Evolutionary conservation across 2,888 invertebrate genomes (phyloP).

Genomic region (Ryuthela nishihirai): DNA sequence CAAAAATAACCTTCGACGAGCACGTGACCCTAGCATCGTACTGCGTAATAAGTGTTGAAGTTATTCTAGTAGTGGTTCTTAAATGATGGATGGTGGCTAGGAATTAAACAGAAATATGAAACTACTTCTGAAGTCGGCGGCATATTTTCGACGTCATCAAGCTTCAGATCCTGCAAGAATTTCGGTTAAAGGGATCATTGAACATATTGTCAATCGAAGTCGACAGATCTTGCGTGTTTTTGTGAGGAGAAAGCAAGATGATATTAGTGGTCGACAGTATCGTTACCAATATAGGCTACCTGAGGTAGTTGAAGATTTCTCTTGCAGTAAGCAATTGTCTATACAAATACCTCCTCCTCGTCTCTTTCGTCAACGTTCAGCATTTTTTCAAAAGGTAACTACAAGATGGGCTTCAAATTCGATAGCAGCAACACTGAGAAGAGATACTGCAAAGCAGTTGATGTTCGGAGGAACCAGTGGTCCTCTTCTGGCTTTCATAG

Average conservation of each 20-base stretch:
- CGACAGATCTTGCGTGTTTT: slow-evolving; percentile 24
- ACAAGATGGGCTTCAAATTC: slow-evolving; percentile 26
- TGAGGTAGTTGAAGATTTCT: slow-evolving; percentile 15
- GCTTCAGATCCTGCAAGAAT: no score
- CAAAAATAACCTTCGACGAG: no score
- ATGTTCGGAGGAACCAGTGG: slow-evolving; percentile 10
- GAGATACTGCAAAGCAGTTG: slow-evolving; percentile 3
- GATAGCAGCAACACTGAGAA: slow-evolving; percentile 10
- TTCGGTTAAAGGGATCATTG: no score
- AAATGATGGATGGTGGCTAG: no score
- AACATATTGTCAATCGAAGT: no score
- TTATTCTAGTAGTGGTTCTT: no score
- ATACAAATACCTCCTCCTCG: neutral
- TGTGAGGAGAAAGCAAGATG: slow-evolving; percentile 4
- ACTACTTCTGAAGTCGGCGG: no score
- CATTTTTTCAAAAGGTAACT: slow-evolving; percentile 19
- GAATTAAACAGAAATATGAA: no score
- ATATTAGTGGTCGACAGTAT: slow-evolving; percentile 8
- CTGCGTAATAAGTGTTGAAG: no score
- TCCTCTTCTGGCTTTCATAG: slow-evolving; percentile 30
- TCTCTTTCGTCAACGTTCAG: slow-evolving; percentile 14
- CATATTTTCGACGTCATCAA: no score
- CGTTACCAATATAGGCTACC: slow-evolving; percentile 22
- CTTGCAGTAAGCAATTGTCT: neutral
- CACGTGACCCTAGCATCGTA: no score